Percentiles rank a stretch among this genome's conserved stretches.
phyloP scores from a whole-genome alignment of 1,140 invertebrate species.

The Brachionus rubens region DNA sequence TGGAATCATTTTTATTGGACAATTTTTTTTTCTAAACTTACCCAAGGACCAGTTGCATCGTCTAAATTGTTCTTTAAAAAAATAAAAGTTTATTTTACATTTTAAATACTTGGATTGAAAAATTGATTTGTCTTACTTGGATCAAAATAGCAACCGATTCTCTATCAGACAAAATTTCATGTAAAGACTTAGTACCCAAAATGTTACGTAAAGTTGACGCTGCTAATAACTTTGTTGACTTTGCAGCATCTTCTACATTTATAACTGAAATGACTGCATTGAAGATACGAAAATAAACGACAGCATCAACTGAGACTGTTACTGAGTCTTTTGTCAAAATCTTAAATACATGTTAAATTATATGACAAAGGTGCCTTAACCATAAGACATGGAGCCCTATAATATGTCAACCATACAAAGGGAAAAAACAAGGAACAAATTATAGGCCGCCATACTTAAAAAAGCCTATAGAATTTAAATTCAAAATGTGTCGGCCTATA shows the following conservation, averaged over 20 bases:
- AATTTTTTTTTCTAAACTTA: not conserved
- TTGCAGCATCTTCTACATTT: slow-evolving; percentile 48
- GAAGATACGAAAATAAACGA: slow-evolving; percentile 46
- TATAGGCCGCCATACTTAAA: too few relatives aligned
- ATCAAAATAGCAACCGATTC: slow-evolving; percentile 41
- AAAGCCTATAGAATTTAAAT: too few relatives aligned
- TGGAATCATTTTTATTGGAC: not conserved
- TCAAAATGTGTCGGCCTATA: too few relatives aligned
- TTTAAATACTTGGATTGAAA: not conserved
- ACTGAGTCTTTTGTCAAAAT: slow-evolving; percentile 47
- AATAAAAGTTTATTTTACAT: not conserved
- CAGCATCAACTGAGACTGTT: slow-evolving; percentile 44
- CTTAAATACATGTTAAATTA: not conserved
- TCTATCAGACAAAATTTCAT: slow-evolving; percentile 46
- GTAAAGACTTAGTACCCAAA: slow-evolving; percentile 41
- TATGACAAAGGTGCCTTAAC: too few relatives aligned
- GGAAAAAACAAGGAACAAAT: too few relatives aligned
- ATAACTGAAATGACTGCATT: slow-evolving; percentile 33
- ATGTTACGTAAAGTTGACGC: slow-evolving; percentile 49
- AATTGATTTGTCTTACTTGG: too few relatives aligned
- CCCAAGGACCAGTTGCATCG: slow-evolving; percentile 43
- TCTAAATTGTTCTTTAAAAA: slow-evolving; percentile 34
- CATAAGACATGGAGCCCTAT: too few relatives aligned
- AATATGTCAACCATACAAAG: too few relatives aligned
- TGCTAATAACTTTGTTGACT: slow-evolving; percentile 47